phyloP scores from a whole-genome alignment of 2,797 vertebrate species.

The Pipistrellus kuhlii region DNA sequence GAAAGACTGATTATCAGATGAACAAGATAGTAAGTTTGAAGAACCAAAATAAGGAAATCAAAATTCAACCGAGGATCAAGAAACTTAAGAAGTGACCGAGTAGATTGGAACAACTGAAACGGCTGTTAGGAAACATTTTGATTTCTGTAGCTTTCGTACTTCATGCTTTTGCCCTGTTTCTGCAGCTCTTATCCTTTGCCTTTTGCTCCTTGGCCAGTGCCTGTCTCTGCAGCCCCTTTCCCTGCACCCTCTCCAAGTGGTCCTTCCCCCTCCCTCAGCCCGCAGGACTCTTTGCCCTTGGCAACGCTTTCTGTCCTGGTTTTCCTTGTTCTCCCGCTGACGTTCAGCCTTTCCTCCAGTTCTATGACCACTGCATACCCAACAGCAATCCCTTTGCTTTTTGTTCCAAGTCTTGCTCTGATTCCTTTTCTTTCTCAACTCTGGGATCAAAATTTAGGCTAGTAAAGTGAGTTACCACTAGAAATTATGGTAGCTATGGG shows the following conservation, averaged over 20 bases:
- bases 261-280: no score
- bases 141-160: fast-evolving
- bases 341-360: not conserved
- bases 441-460: not conserved
- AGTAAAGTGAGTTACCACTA: not conserved
- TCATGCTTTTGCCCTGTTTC: not conserved
- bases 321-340: not conserved
- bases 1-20: not conserved
- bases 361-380: not conserved
- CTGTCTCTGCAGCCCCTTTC: no score
- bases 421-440: not conserved
- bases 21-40: not conserved
- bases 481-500: fast-evolving
- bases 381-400: not conserved
- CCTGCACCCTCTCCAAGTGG: no score
- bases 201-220: not conserved
- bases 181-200: not conserved
- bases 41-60: not conserved
- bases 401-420: not conserved
- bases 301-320: not conserved
- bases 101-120: not conserved
- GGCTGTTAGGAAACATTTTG: not conserved
- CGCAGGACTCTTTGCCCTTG: not conserved
- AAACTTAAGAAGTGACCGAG: not conserved
- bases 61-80: not conserved